Percentiles rank a stretch among this genome's conserved stretches.
Conservation (phyloP, 2,888 invertebrate genomes). For the Hydriomena furcata region DNA sequence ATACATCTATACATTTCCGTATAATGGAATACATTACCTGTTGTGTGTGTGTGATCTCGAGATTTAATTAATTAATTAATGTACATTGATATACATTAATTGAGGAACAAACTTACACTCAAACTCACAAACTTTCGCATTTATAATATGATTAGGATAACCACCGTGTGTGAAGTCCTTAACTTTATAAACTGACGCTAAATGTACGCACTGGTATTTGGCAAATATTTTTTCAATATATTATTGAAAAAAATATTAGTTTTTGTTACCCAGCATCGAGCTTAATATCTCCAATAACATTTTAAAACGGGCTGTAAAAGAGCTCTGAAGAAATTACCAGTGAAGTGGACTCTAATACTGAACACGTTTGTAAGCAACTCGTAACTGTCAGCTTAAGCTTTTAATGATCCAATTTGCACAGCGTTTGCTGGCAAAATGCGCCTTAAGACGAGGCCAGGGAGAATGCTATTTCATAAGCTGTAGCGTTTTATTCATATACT, state of each 20-base stretch:
- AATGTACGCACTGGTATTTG: not conserved
- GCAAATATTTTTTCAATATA: no score
- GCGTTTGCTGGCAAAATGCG: constrained; percentile 48
- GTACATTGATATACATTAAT: no score
- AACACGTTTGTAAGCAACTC: constrained; percentile 60
- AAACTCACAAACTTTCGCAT: no score
- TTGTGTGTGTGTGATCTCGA: no score
- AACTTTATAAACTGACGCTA: not conserved
- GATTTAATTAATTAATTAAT: no score
- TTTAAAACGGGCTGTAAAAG: constrained; percentile 23
- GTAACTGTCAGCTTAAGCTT: constrained; percentile 62
- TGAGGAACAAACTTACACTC: no score
- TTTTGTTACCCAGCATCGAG: not conserved
- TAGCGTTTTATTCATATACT: not conserved
- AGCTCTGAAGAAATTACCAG: constrained; percentile 37
- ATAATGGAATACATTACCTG: no score
- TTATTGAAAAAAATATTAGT: not conserved
- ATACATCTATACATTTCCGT: no score
- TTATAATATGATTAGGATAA: no score
- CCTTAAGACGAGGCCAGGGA: constrained; percentile 31
- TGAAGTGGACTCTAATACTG: constrained; percentile 41
- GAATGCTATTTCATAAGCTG: constrained; percentile 1
- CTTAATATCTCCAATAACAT: constrained; percentile 20
- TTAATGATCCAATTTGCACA: constrained; percentile 68
- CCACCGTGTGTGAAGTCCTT: no score